Percentiles rank a stretch among this genome's conserved stretches.
phyloP scores from a whole-genome alignment of 2,797 vertebrate genomes.

The Chloroceryle amazona region DNA sequence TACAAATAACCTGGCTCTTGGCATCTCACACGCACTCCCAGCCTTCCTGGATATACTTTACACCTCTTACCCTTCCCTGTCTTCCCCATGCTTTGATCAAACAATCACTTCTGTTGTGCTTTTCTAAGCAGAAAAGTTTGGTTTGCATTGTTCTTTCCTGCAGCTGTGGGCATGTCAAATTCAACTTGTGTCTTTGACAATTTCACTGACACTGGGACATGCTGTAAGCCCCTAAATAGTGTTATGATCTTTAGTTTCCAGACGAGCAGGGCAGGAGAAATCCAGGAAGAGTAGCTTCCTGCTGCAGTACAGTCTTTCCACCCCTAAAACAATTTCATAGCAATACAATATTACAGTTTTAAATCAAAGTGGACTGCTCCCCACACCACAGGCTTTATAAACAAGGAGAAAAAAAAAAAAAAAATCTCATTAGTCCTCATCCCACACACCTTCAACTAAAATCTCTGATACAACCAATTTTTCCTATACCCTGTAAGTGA shows the following conservation, averaged over 20 bases:
- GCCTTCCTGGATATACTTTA: neutral
- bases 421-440: rapidly evolving
- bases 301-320: neutral
- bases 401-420: neutral
- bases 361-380: neutral
- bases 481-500: neutral
- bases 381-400: neutral
- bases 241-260: neutral
- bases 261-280: neutral
- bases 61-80: neutral
- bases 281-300: neutral
- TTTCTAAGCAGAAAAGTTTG: neutral
- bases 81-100: neutral
- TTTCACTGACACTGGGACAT: neutral
- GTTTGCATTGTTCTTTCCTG: neutral
- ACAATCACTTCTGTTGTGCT: neutral
- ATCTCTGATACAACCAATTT: neutral
- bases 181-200: neutral
- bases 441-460: neutral
- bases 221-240: rapidly evolving
- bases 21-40: neutral
- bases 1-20: neutral
- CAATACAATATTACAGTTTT: neutral
- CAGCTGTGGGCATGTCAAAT: neutral
- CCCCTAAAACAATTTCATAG: neutral